Evolutionary conservation across 2,888 invertebrate species (phyloP).

Genomic region (Sinelater perroti): DNA sequence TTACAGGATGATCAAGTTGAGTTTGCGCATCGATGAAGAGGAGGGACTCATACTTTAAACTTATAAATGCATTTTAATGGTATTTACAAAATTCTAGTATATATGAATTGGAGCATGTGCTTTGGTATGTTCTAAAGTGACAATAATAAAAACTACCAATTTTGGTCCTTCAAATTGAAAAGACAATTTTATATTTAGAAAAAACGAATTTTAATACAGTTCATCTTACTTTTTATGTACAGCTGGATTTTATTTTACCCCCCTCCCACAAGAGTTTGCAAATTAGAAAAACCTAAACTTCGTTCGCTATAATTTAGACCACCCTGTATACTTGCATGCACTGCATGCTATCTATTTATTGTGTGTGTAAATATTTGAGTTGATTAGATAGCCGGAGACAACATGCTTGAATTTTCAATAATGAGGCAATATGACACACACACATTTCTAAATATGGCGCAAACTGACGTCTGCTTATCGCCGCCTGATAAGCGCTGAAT

Average conservation of each 20-base stretch:
- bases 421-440: constrained; percentile 13
- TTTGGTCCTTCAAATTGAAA: too few relatives aligned
- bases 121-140: constrained; percentile 56
- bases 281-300: too few relatives aligned
- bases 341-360: constrained; percentile 24
- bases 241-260: too few relatives aligned
- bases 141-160: too few relatives aligned
- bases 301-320: too few relatives aligned
- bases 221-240: too few relatives aligned
- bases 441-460: constrained; percentile 1
- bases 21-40: constrained; percentile 97
- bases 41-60: constrained; percentile 97
- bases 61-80: constrained; percentile 20
- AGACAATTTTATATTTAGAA: too few relatives aligned
- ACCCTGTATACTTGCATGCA: constrained; percentile 37
- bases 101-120: constrained; percentile 53
- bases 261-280: too few relatives aligned
- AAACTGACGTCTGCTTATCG: constrained; percentile 2
- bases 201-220: too few relatives aligned
- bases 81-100: constrained; percentile 13
- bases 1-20: constrained; percentile 98
- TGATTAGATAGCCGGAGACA: constrained; percentile 22
- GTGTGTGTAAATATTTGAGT: constrained; percentile 19
- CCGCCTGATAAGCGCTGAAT: constrained; percentile 19
- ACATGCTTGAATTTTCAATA: constrained; percentile 23